phyloP scores from a whole-genome alignment of 2,797 vertebrate species.

The Bradypus variegatus region DNA sequence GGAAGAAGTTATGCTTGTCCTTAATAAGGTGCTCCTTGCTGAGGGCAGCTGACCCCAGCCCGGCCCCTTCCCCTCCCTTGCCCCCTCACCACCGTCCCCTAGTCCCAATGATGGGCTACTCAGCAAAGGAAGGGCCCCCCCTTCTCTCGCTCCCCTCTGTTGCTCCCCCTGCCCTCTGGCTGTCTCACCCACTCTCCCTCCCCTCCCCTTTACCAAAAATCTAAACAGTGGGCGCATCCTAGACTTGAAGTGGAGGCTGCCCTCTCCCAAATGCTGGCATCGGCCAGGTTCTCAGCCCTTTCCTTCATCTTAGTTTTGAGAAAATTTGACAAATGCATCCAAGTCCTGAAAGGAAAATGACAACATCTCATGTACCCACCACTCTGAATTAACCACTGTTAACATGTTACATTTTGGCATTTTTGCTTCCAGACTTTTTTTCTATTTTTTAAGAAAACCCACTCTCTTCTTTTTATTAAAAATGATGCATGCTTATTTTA shows the following conservation, averaged over 20 bases:
- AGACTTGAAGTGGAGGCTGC: accelerated
- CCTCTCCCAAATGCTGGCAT: background rate
- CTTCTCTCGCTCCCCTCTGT: background rate
- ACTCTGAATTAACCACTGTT: too few species aligned
- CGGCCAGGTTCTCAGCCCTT: background rate
- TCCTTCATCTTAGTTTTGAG: background rate
- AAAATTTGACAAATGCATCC: background rate
- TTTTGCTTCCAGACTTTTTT: background rate
- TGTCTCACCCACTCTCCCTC: too few species aligned
- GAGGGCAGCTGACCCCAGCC: background rate
- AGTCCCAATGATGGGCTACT: background rate
- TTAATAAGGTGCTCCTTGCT: background rate
- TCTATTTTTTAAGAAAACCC: background rate
- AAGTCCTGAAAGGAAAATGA: background rate
- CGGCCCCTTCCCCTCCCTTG: too few species aligned
- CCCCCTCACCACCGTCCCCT: too few species aligned
- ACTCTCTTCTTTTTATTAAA: background rate
- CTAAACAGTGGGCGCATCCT: too few species aligned
- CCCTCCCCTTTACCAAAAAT: background rate
- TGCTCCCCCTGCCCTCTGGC: background rate
- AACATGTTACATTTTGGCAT: background rate
- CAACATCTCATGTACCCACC: too few species aligned
- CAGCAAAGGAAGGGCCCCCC: accelerated
- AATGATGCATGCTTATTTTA: background rate
- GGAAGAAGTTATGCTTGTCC: background rate